Percentiles rank a stretch among this genome's conserved stretches.
These are phyloP conservation scores for Cantharis rustica DNA, from an alignment of 2,888 invertebrate genomes.

Conservation along the genomic window DNA sequence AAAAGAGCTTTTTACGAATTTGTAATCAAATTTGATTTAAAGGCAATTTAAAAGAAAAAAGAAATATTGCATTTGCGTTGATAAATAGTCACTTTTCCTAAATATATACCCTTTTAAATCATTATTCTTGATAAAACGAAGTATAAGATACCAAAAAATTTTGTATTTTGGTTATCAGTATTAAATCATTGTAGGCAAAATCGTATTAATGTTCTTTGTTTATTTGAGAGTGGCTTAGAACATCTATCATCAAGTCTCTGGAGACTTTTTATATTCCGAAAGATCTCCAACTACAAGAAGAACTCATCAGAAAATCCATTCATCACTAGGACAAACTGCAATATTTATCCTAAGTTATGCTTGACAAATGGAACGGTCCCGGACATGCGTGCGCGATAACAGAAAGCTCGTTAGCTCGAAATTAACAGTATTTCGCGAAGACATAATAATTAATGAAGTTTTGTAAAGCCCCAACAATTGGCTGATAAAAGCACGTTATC, in stretches of 20 bases:
- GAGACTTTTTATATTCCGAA: constrained; percentile 35
- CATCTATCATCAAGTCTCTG: constrained; percentile 35
- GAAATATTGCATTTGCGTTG: constrained; percentile 1
- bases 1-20: constrained; percentile 12
- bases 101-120: constrained; percentile 16
- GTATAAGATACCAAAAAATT: background rate
- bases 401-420: constrained; percentile 48
- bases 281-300: constrained; percentile 25
- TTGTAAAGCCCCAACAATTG: constrained; percentile 49
- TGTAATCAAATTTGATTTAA: constrained; percentile 12
- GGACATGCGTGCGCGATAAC: constrained; percentile 48
- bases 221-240: constrained; percentile 31
- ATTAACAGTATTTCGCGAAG: constrained; percentile 51
- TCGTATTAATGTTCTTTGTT: constrained; percentile 27
- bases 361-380: constrained; percentile 50
- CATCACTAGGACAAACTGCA: constrained; percentile 42
- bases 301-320: constrained; percentile 45
- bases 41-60: constrained; percentile 12
- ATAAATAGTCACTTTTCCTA: constrained; percentile 1
- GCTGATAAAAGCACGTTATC: constrained; percentile 50
- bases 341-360: constrained; percentile 41
- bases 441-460: constrained; percentile 53
- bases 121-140: constrained; percentile 14
- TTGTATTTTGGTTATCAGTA: background rate
- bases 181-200: background rate